Evolutionary conservation across 2,113 vertebrate species (phyloP), one percentile per base, ranked within the genome.

Genomic region (Seriola dumerili): DNA sequence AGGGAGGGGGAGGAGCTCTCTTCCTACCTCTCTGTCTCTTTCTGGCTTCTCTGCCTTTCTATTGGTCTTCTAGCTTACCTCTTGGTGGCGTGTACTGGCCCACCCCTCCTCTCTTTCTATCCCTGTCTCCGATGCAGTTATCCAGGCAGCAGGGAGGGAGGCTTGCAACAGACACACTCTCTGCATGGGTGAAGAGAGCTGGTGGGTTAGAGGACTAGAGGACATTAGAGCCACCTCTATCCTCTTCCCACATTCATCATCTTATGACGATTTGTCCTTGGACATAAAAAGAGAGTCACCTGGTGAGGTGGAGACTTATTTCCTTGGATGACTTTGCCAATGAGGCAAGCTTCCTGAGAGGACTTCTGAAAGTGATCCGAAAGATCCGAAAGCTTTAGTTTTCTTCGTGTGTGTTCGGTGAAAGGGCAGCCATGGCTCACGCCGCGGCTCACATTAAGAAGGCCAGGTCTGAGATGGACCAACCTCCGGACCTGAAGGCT

Each of bases 401-500:
- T 78, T 85, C 82, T 61, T 72, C 23, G 4, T 21, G 73, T 9
- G 67, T 72, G 64, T 64, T 12, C 38, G 19, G 46, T 36, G 72
- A 64, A 32, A 46, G 55, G 38, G 63, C 77, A 82, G 65, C 89
- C 89, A 99, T 99, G 98, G 98, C 98, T 95, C 98, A 99, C 1
- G 98, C 98, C 0, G 98, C 98, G 0, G 96, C 98, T 87, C 97
- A 97, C 85, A 96, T 99, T 91, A 99, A 99, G 96, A 99, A 99
- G 96, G 97, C 97, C 94, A 94, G 98, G 42, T 96, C 96, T 83
- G 96, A 97, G 81, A 97, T 99, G 78, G 97, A 98, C 63, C 92
- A 95, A 40, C 88, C 89, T 62, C 87, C 93, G 0, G 95, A 96
- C 68, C 88, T 94, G 59, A 96, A 96, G 34, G 97, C 97, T 83